Evolutionary conservation across 2,888 invertebrate genomes (phyloP).

Genomic region (Noctua comes): DNA sequence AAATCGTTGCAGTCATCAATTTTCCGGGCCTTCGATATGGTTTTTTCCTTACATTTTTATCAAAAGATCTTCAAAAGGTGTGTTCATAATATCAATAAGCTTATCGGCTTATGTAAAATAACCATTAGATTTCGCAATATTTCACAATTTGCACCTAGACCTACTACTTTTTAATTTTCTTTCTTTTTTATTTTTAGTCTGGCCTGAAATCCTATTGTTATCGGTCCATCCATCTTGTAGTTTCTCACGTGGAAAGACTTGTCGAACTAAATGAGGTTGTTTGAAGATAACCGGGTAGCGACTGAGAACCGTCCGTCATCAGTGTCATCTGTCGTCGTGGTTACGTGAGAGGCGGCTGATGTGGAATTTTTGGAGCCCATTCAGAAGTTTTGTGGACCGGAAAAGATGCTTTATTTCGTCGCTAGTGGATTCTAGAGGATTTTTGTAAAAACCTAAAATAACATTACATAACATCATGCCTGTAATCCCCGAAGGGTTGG

Average conservation of each 20-base stretch:
- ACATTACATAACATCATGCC: too few relatives aligned
- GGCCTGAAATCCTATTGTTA: slow-evolving; percentile 29
- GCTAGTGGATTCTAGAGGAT: background rate
- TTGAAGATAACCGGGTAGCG: slow-evolving; percentile 26
- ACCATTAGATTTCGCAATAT: slow-evolving; percentile 43
- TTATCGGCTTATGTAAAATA: slow-evolving; percentile 45
- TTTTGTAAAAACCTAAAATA: background rate
- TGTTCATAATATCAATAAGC: slow-evolving; percentile 26
- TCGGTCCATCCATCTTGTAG: slow-evolving; percentile 37
- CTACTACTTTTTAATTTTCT: slow-evolving; percentile 8
- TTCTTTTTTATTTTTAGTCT: slow-evolving; percentile 1
- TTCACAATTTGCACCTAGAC: slow-evolving; percentile 22
- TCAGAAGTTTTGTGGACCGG: background rate
- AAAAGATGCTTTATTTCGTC: background rate
- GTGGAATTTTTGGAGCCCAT: slow-evolving; percentile 28
- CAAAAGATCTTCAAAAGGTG: slow-evolving; percentile 22
- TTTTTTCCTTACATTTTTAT: slow-evolving; percentile 33
- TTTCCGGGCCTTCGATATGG: slow-evolving; percentile 6
- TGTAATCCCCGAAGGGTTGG: too few relatives aligned
- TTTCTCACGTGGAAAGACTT: slow-evolving; percentile 25
- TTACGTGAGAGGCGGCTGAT: slow-evolving; percentile 26
- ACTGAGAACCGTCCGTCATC: slow-evolving; percentile 20
- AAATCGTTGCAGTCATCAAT: background rate
- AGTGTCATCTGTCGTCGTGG: slow-evolving; percentile 37
- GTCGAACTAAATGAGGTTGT: slow-evolving; percentile 36